These are phyloP conservation scores for Montipora efflorescens DNA, from an alignment of 64 coral and sea anemone genomes.

Conservation along the genomic window DNA sequence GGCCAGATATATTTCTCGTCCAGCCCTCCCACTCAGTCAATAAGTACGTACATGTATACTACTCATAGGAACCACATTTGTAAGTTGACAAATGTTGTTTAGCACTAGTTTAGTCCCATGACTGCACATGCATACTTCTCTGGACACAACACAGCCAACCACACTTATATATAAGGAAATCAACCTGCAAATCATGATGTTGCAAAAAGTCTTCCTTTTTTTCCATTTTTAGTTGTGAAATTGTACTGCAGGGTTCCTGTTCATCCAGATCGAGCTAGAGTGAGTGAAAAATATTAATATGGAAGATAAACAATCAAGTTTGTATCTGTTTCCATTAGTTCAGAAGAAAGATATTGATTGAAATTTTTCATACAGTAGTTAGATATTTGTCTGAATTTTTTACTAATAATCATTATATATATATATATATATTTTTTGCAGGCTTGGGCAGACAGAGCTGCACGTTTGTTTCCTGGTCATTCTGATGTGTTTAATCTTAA, in stretches of 20 bases:
- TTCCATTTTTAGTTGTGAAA: constrained; percentile 71
- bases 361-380: too few relatives aligned
- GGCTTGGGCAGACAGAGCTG: constrained; percentile 99
- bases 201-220: background rate
- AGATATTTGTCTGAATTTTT: background rate
- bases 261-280: constrained; percentile 92
- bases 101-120: too few relatives aligned
- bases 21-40: too few relatives aligned
- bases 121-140: too few relatives aligned
- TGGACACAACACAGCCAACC: too few relatives aligned
- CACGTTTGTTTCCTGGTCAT: constrained; percentile 90
- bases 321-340: background rate
- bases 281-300: background rate
- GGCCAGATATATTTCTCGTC: too few relatives aligned
- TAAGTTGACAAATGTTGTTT: background rate
- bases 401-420: background rate
- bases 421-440: background rate
- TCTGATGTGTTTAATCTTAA: constrained; percentile 88
- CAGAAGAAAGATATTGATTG: too few relatives aligned
- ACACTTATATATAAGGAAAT: too few relatives aligned
- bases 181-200: too few relatives aligned
- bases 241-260: constrained; percentile 88
- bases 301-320: too few relatives aligned
- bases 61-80: too few relatives aligned
- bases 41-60: too few relatives aligned